Evolutionary conservation across 2,113 vertebrate genomes (phyloP), one percentile per base, ranked within the genome.

Genomic region (Plectropomus leopardus): DNA sequence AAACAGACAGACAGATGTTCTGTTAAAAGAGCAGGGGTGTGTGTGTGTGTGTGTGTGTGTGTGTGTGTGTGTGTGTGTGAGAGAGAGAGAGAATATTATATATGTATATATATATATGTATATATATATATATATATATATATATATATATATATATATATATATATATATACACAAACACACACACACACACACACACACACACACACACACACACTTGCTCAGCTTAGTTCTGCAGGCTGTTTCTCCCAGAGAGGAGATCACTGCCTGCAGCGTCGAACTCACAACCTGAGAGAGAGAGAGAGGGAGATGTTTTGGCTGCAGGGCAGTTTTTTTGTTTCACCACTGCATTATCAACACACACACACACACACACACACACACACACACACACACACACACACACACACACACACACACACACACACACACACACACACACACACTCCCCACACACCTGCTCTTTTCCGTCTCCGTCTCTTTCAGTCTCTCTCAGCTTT

Each of bases 221-320:
- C 55, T 24, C 30, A 47, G 42, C 26, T 51, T 14, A 32, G 47
- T 53, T 13, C 30, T 68, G 44, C 34, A 76, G 30, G 50, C 59
- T n/a, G 60, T 23, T 67, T 73, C 58, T 75, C 68, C 36, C 59
- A 66, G 34, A 57, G 74, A 73, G 70, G 34, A 30, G 26, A 32
- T 63, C 63, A 57, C 47, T 23, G 55, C 61, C 66, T 60, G 53
- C 66, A 72, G 80, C 42, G 8, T 68, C 28, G 19, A 30, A 42
- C 72, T 70, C 45, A 40, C 71, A 71, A 75, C 80, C 75, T 34
- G 54, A 66, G 48, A 64, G 42, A 47, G 21, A 54, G 65, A 50
- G 48, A 60, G 32, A 15, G 65, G 1, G 16, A 60, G 40, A 71
- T 53, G 78, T 70, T 78, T 36, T 59, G 34, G 74, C 69, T 78